Evolutionary conservation across 2,113 vertebrate species (phyloP).

Genomic region (Delphinapterus leucas): DNA sequence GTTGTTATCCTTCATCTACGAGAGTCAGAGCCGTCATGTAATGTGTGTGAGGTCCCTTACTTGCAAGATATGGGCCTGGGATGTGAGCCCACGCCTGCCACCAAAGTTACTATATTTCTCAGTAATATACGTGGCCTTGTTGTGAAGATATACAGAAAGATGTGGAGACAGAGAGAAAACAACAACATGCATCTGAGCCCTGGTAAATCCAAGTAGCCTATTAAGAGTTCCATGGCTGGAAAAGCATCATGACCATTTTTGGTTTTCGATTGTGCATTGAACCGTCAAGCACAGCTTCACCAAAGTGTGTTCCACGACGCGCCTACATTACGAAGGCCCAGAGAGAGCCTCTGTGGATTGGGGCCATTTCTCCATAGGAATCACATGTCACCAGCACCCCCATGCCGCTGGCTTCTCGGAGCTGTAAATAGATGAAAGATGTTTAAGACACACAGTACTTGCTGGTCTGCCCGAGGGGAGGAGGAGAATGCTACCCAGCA

Average conservation of each 20-base stretch:
- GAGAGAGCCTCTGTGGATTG: background rate
- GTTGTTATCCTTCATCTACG: background rate
- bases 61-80: background rate
- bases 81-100: background rate
- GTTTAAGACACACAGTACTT: background rate
- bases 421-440: background rate
- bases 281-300: background rate
- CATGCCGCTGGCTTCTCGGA: background rate
- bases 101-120: background rate
- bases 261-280: background rate
- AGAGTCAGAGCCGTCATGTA: background rate
- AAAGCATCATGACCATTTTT: background rate
- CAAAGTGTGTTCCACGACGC: fast-evolving
- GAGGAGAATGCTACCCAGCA: background rate
- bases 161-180: background rate
- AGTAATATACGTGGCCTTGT: fast-evolving
- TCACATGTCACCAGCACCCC: fast-evolving
- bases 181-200: background rate
- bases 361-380: background rate
- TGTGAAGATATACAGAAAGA: background rate
- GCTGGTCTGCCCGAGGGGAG: background rate
- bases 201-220: background rate
- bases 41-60: background rate
- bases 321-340: fast-evolving
- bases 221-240: no score